phyloP scores from a whole-genome alignment of 1,140 invertebrate genomes.

The Penaeus chinensis region DNA sequence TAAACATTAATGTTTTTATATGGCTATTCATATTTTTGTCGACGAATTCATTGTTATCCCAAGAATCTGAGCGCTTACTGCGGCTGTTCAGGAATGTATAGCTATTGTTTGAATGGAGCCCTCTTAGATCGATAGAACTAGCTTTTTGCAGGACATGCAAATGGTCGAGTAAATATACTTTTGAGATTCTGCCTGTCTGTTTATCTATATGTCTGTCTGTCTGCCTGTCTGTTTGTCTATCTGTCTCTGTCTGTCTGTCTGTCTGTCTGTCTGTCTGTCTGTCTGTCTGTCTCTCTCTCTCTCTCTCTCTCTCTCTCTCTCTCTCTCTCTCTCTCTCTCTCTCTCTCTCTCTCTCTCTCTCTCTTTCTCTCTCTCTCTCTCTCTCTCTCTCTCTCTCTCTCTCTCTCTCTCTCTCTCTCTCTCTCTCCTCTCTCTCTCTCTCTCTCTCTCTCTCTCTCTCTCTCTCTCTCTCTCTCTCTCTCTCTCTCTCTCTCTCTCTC shows the following conservation, averaged over 20 bases:
- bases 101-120: no score
- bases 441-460: neutral
- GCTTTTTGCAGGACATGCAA: neutral
- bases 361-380: neutral
- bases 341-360: neutral
- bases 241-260: neutral
- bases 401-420: neutral
- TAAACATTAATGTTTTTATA: no score
- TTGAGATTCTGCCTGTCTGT: neutral
- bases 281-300: neutral
- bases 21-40: no score
- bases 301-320: neutral
- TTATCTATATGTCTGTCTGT: neutral
- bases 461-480: slow-evolving; percentile 19
- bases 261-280: neutral
- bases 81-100: no score
- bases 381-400: slow-evolving; percentile 8
- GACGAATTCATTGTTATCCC: no score
- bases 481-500: no score
- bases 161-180: neutral
- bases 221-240: neutral
- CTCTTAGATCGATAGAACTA: neutral
- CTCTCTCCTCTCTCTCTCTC: neutral
- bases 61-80: no score
- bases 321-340: neutral